phyloP scores from a whole-genome alignment of 2,113 vertebrate genomes.

The Neolamprologus modestus region DNA sequence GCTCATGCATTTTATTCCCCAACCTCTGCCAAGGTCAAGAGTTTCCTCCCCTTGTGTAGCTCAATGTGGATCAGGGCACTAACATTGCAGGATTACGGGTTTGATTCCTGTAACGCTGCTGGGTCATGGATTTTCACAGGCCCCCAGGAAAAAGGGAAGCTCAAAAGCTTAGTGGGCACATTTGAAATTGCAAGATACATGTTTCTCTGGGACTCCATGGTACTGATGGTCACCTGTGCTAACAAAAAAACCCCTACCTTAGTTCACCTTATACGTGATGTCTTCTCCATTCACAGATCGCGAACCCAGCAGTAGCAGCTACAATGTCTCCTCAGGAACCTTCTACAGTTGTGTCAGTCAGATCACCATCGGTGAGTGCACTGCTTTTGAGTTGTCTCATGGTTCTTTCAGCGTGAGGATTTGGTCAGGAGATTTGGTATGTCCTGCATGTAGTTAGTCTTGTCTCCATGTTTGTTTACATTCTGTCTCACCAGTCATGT shows the following conservation, averaged over 20 bases:
- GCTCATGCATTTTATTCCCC: background rate
- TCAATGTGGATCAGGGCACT: background rate
- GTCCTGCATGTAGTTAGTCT: background rate
- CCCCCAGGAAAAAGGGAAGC: background rate
- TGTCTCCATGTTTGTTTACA: background rate
- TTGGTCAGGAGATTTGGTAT: background rate
- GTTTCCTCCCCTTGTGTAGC: background rate
- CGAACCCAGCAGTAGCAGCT: conserved; percentile 74
- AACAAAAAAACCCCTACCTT: background rate
- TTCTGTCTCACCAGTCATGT: background rate
- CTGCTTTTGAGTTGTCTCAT: background rate
- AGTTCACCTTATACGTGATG: background rate
- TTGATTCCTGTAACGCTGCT: background rate
- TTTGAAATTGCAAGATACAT: background rate
- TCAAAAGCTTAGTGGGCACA: background rate
- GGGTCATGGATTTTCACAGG: background rate
- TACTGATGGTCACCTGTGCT: background rate
- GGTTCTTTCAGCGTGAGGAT: background rate
- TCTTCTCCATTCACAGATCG: conserved; percentile 59
- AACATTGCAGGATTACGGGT: background rate
- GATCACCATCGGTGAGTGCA: conserved; percentile 80
- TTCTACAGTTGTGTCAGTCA: conserved; percentile 84
- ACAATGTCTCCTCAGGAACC: conserved; percentile 75
- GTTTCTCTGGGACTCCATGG: background rate
- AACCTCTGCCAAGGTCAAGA: background rate